phyloP scores from a whole-genome alignment of 2,888 invertebrate genomes.

The Asteroscopus sphinx region DNA sequence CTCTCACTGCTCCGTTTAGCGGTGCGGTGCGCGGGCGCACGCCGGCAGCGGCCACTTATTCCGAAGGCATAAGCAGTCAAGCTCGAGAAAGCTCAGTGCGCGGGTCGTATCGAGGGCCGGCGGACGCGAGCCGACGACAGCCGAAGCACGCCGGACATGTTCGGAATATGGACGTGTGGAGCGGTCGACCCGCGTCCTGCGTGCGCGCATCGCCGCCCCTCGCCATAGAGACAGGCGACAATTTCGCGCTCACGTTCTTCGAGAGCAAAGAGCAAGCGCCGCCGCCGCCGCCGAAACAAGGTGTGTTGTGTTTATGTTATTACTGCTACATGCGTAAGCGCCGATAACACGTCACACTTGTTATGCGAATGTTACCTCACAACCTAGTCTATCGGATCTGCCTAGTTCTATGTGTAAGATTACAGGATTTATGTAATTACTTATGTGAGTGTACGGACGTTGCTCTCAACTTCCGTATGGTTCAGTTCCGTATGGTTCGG shows the following conservation, averaged over 20 bases:
- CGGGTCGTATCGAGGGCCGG: slow-evolving; percentile 79
- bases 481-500: neutral
- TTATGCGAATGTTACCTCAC: slow-evolving; percentile 49
- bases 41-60: slow-evolving; percentile 57
- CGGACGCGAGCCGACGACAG: slow-evolving; percentile 74
- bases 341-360: slow-evolving; percentile 23
- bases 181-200: slow-evolving; percentile 91
- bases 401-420: slow-evolving; percentile 6
- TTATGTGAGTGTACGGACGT: slow-evolving; percentile 13
- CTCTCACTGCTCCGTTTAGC: slow-evolving; percentile 68
- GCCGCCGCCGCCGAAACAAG: slow-evolving; percentile 79
- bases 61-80: slow-evolving; percentile 58
- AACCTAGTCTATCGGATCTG: slow-evolving; percentile 12
- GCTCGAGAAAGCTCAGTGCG: slow-evolving; percentile 80
- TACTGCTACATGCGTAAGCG: slow-evolving; percentile 50
- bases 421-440: slow-evolving; percentile 6
- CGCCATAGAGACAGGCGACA: slow-evolving; percentile 93
- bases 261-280: slow-evolving; percentile 90
- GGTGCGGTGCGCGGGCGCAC: slow-evolving; percentile 63
- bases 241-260: slow-evolving; percentile 95
- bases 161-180: slow-evolving; percentile 93
- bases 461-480: neutral
- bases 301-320: slow-evolving; percentile 67
- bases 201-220: slow-evolving; percentile 90
- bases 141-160: slow-evolving; percentile 75